phyloP scores from a whole-genome alignment of 1,140 invertebrate genomes.

The Archegozetes longisetosus region DNA sequence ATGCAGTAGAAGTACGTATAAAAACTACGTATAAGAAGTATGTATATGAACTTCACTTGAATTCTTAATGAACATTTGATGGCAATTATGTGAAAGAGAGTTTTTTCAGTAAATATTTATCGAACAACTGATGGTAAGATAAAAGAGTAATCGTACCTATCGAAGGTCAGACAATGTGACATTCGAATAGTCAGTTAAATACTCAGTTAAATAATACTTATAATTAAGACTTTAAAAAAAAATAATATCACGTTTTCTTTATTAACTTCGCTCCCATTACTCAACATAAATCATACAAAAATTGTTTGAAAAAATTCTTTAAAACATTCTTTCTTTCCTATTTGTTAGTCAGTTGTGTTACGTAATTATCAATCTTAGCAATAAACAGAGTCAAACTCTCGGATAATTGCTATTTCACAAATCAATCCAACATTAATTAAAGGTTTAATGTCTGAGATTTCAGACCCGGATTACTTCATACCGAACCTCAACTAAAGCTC shows the following conservation, averaged over 20 bases:
- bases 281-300: neutral
- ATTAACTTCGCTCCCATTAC: neutral
- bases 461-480: too few species aligned
- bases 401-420: neutral
- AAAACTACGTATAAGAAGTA: too few species aligned
- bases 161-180: neutral
- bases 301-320: neutral
- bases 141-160: neutral
- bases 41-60: too few species aligned
- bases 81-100: neutral
- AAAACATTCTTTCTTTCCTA: neutral
- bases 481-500: too few species aligned
- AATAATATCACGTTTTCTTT: neutral
- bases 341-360: neutral
- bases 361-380: neutral
- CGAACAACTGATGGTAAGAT: neutral
- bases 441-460: neutral
- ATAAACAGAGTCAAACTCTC: neutral
- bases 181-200: neutral
- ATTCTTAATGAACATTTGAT: neutral
- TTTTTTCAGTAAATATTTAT: neutral
- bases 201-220: neutral
- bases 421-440: neutral
- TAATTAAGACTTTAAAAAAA: neutral
- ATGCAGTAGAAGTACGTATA: too few species aligned